Base-by-base conservation (phyloP, 2,797 vertebrate genomes). In the Myotis myotis region DNA sequence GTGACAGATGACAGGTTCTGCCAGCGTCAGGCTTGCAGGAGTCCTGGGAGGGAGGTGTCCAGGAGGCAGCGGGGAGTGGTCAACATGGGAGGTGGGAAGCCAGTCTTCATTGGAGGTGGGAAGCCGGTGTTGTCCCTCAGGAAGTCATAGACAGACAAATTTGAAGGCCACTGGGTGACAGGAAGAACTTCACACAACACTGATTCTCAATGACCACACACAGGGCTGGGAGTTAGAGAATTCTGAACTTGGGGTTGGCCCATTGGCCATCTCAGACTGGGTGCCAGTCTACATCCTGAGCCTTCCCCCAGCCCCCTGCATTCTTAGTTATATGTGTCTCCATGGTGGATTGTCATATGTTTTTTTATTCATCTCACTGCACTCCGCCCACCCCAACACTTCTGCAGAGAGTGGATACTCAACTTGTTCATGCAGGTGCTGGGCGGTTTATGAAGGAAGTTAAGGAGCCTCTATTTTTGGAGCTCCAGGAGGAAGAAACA, bases 371-470 rank as follows among this genome's bases (percentile, higher is more conserved):
- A 15, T 12, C 74, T 53, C 55, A 15, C 33, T 7, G 71, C 28
- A 1, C 85, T 51, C 36, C 0, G 15, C 41, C 38, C 38, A 19
- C 1, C 60, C 76, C 7, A 5, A 60, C 25, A 6, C 36, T 30
- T 68, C 30, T 30, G 25, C 47, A 23, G 7, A 19, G 28, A 47
- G 49, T 0, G 25, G 5, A 78, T 6, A 8, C 33, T 20, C 66
- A 6, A 0, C 57, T 25, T 6, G 11, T 4, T 51, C 53, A 13
- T 2, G 2, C 0, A 12, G 38, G 72, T 0, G 30, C 30, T 22
- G 16, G 1, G 4, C 5, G 30, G 72, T 10, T 60, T 33, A 44
- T 2, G 44, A 55, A 53, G 53, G 17, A 5, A 33, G 49, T 13
- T 28, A 16, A 33, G 8, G 33, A 22, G 47, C n/a, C 22, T 66